These are phyloP conservation scores for Antennarius maculatus DNA, from an alignment of 2,797 vertebrate species.

Conservation along the genomic window DNA sequence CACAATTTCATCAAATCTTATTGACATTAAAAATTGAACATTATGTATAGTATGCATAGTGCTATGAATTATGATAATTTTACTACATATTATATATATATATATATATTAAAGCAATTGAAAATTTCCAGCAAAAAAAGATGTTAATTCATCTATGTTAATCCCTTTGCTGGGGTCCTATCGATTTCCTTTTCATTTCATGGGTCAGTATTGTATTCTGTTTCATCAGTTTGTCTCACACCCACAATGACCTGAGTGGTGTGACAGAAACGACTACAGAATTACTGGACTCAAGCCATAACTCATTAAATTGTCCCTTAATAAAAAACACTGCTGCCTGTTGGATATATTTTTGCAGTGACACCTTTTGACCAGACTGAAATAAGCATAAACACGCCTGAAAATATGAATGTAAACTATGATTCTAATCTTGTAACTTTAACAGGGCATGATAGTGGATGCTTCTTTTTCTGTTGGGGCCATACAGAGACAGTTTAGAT, in stretches of 20 bases:
- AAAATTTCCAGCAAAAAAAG: constrained; percentile 39
- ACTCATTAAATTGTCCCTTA: constrained; percentile 38
- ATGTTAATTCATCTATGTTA: constrained; percentile 57
- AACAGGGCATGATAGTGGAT: background rate
- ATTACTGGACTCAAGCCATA: constrained; percentile 55
- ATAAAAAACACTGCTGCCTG: constrained; percentile 20
- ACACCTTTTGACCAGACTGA: constrained; percentile 7
- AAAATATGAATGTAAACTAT: constrained; percentile 17
- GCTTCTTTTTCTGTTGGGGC: constrained; percentile 45
- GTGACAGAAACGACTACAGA: constrained; percentile 31
- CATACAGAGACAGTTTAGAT: constrained; percentile 48
- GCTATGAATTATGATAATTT: constrained; percentile 26
- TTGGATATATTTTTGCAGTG: background rate
- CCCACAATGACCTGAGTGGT: constrained; percentile 56
- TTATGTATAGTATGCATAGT: background rate
- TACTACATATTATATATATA: background rate
- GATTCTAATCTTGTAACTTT: constrained; percentile 6
- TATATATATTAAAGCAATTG: constrained; percentile 9
- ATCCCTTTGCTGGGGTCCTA: constrained; percentile 59
- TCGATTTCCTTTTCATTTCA: constrained; percentile 66
- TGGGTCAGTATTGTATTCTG: constrained; percentile 49
- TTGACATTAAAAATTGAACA: background rate
- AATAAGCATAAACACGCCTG: background rate
- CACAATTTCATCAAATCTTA: background rate
- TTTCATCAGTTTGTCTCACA: constrained; percentile 55